Base-by-base conservation (phyloP, 2,888 invertebrate genomes). In the Euclidia mi region DNA sequence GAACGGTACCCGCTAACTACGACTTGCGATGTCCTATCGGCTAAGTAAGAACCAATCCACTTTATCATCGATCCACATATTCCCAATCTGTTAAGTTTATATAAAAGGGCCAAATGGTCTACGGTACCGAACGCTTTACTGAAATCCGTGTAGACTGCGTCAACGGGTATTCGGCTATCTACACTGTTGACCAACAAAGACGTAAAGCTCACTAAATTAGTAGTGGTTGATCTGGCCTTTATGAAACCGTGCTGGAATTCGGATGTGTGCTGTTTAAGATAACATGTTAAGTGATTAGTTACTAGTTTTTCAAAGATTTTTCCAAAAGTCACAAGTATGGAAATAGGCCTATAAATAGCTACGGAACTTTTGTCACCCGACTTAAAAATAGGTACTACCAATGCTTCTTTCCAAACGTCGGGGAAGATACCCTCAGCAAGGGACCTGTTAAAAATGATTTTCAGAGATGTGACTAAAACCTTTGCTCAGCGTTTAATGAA, bases 381-480 rank as follows among this genome's bases (percentile, higher is more conserved):
- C 32, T 44, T 44, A 12, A 44, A 44, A 44, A 44, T 44, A 44
- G 44, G 44, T 11, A 44, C 44, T 2, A 44, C 44, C 18, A 44
- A 25, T 11, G 44, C 44, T 45, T 44, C 18, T 9, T 44, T 44
- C 44, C 44, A 44, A n/a, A 14, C 32, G 12, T 7, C 14, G 10
- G 44, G 34, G 20, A 44, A 44, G 4, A 44, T 20, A 17, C 44
- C 44, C 0, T 34, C 20, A 2, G 32, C 7, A 10, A 44, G 2
- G 1, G 32, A 44, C 12, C n/a, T 44, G 20, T 44, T 44, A 7
- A 44, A 44, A 44, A 32, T 44, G 10, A 44, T 0, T 44, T 32
- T 18, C 15, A 32, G 43, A 10, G 43, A 32, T 17, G 1, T 20
- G 20, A 20, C 20, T 4, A 20, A 20, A 4, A n/a, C n/a, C n/a